Conservation (phyloP, 2,797 vertebrate genomes). For the Neopelma chrysocephalum region DNA sequence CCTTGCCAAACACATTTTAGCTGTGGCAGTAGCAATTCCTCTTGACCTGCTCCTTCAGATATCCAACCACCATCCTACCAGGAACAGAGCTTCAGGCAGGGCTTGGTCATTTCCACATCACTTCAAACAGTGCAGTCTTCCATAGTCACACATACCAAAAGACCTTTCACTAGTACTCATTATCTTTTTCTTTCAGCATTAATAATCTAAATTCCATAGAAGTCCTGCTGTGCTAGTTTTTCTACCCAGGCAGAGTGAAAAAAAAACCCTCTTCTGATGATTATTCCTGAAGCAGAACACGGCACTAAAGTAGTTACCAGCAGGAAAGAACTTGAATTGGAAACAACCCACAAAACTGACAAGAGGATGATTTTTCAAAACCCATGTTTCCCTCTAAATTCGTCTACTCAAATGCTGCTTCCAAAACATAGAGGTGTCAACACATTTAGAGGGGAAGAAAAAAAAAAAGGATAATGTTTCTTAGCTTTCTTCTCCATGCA, state of each 20-base stretch:
- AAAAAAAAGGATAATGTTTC: not conserved
- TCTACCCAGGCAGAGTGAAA: not conserved
- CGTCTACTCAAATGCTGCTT: not conserved
- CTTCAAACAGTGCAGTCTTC: not conserved
- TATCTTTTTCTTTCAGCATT: not conserved
- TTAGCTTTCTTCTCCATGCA: slow-evolving; percentile 11
- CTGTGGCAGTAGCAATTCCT: not conserved
- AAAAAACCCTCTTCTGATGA: not conserved
- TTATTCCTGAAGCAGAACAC: slow-evolving; percentile 6
- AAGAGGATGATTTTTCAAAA: slow-evolving; percentile 16
- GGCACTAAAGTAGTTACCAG: not conserved
- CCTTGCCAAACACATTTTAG: not conserved
- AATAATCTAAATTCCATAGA: not conserved
- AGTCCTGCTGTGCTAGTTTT: not conserved
- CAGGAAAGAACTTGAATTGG: slow-evolving; percentile 29
- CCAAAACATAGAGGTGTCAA: slow-evolving; percentile 17
- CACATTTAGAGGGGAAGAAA: not conserved
- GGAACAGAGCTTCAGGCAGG: not conserved
- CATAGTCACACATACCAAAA: not conserved
- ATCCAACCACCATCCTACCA: not conserved
- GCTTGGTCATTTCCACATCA: not conserved
- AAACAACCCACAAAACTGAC: slow-evolving; percentile 47
- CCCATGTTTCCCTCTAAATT: slow-evolving; percentile 9
- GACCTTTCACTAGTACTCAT: not conserved
- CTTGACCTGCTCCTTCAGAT: not conserved